phyloP scores from a whole-genome alignment of 2,888 invertebrate species.

The Galeruca laticollis region DNA sequence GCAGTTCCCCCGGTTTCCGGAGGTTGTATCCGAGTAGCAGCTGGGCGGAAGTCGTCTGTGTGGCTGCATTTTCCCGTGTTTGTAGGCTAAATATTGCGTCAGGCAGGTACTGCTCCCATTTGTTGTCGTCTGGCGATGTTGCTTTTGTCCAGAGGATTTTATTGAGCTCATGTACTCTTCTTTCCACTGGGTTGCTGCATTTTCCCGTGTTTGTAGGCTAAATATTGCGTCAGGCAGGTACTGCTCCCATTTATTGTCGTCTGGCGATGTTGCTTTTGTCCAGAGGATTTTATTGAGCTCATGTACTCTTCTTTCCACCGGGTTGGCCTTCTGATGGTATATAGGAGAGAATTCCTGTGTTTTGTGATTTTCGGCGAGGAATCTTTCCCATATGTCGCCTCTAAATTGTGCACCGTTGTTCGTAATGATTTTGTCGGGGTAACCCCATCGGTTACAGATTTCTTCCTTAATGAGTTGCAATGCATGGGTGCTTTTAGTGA shows the following conservation, averaged over 20 bases:
- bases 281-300: too few species aligned
- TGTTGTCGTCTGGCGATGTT: too few species aligned
- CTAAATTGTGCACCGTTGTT: slow-evolving; percentile 32
- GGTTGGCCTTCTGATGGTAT: slow-evolving; percentile 51
- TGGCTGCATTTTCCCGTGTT: background rate
- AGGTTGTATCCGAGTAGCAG: slow-evolving; percentile 1
- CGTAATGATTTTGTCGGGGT: slow-evolving; percentile 29
- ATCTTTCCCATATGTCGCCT: slow-evolving; percentile 1
- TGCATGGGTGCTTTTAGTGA: background rate
- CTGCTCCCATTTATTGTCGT: too few species aligned
- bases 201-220: background rate
- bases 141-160: too few species aligned
- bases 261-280: too few species aligned
- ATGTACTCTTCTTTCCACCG: too few species aligned
- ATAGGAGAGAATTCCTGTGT: slow-evolving; percentile 34
- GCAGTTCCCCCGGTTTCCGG: background rate
- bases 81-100: background rate
- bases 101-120: too few species aligned
- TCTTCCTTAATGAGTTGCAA: background rate
- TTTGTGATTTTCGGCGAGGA: background rate
- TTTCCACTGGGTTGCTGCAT: slow-evolving; percentile 43
- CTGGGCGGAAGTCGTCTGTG: background rate
- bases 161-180: too few species aligned
- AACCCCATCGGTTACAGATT: slow-evolving; percentile 31
- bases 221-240: background rate